Percentiles rank a stretch among this genome's conserved stretches.
phyloP scores from a whole-genome alignment of 2,797 vertebrate genomes.

The Apodemus agrarius region DNA sequence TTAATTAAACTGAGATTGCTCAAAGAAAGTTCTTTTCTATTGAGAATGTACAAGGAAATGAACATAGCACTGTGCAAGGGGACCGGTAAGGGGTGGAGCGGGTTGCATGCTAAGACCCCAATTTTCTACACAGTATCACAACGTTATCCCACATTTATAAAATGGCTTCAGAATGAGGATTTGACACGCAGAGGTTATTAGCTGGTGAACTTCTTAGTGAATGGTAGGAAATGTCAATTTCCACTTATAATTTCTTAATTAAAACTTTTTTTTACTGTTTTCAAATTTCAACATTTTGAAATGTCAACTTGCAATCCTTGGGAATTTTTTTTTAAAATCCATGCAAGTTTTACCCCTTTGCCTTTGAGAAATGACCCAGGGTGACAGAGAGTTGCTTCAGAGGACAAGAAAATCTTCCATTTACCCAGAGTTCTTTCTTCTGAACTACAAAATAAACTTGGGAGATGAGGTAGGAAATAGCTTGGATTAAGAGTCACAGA shows the following conservation, averaged over 20 bases:
- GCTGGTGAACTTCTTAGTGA: conserved; percentile 41
- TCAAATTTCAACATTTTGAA: conserved; percentile 80
- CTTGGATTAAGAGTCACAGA: neutral
- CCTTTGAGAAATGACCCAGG: conserved; percentile 52
- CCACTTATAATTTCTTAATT: conserved; percentile 79
- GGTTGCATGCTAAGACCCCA: conserved; percentile 60
- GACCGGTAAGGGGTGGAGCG: neutral
- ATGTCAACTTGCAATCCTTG: conserved; percentile 74
- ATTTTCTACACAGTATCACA: conserved; percentile 57
- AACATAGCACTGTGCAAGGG: neutral
- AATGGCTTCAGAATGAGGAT: conserved; percentile 47
- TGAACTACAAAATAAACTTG: conserved; percentile 34
- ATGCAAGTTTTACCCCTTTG: conserved; percentile 6
- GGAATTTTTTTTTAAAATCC: conserved; percentile 50
- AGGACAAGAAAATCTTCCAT: conserved; percentile 53
- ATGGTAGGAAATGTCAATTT: conserved; percentile 78
- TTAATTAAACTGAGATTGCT: conserved; percentile 71
- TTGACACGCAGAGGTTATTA: conserved; percentile 62
- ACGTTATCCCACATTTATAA: conserved; percentile 55
- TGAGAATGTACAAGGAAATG: conserved; percentile 55
- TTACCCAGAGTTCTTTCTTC: conserved; percentile 17
- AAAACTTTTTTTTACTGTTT: conserved; percentile 74
- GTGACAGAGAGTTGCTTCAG: conserved; percentile 24
- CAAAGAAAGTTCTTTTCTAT: conserved; percentile 56
- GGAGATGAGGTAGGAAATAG: neutral